Base-by-base conservation (phyloP, 2,888 invertebrate species). In the Bombyx huttoni region DNA sequence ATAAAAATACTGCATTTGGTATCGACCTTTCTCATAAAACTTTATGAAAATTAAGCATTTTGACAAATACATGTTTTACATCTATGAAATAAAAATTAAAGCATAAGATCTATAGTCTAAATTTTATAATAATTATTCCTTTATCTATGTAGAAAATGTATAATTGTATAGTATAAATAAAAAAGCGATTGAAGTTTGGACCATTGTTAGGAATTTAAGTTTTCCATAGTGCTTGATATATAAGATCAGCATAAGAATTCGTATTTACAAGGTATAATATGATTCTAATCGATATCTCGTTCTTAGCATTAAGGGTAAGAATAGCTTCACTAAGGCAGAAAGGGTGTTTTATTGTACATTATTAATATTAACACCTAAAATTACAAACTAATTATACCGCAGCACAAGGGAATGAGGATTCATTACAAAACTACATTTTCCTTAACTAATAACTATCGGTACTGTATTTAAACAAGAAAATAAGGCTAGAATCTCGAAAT, bases 1-100 rank as follows among this genome's bases (percentile, higher is more conserved):
- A 86, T 84, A 86, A 87, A 85, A 87, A 86, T 86, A 86, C 86
- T 87, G 86, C 86, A 84, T 87, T 86, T 85, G 86, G 87, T 87
- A 86, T 86, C 80, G 72, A 87, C 82, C 80, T 71, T 77, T 78
- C 73, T 65, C 82, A 81, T 82, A 84, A 84, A 84, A 82, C 75
- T 76, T 83, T 84, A 87, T 81, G 84, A 82, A 85, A 85, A 84
- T 81, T 82, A 87, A 86, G 86, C 86, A 80, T 80, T 82, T 76
- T 64, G 81, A 80, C 84, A 84, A 84, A 83, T 85, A 86, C 84
- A 81, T 73, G 74, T 70, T 79, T 72, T 70, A 84, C 73, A 81
- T 75, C 81, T 83, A 85, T 75, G 70, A 84, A 85, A 82, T 78
- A 73, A 84, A 24, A 75, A 78, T 83, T 83, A 85, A 86, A 86